Conservation (phyloP, 2,888 invertebrate species). For the Tetrapedia diversipes region DNA sequence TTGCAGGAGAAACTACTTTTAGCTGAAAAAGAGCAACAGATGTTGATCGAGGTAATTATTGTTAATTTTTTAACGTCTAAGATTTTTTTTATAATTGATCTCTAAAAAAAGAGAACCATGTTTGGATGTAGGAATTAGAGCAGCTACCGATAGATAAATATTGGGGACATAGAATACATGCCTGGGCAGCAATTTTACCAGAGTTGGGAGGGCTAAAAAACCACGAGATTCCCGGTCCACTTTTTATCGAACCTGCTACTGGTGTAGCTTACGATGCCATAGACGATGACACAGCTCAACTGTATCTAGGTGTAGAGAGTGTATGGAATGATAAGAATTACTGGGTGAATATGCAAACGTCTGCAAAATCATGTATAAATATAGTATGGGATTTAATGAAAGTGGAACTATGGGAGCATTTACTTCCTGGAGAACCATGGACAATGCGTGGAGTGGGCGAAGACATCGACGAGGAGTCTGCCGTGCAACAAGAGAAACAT, state of each 20-base stretch:
- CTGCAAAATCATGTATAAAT: conserved; percentile 83
- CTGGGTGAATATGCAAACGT: conserved; percentile 88
- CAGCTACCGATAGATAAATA: conserved; percentile 87
- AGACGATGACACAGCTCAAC: conserved; percentile 83
- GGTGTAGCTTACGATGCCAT: conserved; percentile 83
- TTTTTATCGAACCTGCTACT: conserved; percentile 94
- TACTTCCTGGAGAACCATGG: conserved; percentile 88
- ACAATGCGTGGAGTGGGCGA: conserved; percentile 83
- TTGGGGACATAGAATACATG: conserved; percentile 89
- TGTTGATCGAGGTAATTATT: conserved; percentile 59
- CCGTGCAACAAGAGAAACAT: conserved; percentile 84
- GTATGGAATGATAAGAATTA: conserved; percentile 95
- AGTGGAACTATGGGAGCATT: conserved; percentile 88
- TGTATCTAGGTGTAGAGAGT: conserved; percentile 91
- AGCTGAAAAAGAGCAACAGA: conserved; percentile 76
- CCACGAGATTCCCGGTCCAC: conserved; percentile 86
- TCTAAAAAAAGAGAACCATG: background rate
- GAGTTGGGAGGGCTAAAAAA: conserved; percentile 82
- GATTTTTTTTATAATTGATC: background rate
- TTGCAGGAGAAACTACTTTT: conserved; percentile 78
- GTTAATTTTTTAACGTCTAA: background rate
- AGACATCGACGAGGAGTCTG: conserved; percentile 84
- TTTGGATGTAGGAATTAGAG: conserved; percentile 85
- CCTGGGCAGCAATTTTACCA: conserved; percentile 91
- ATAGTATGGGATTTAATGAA: conserved; percentile 87